Evolutionary conservation across 1,140 invertebrate genomes (phyloP).

Genomic region (Phocides pigmalion): DNA sequence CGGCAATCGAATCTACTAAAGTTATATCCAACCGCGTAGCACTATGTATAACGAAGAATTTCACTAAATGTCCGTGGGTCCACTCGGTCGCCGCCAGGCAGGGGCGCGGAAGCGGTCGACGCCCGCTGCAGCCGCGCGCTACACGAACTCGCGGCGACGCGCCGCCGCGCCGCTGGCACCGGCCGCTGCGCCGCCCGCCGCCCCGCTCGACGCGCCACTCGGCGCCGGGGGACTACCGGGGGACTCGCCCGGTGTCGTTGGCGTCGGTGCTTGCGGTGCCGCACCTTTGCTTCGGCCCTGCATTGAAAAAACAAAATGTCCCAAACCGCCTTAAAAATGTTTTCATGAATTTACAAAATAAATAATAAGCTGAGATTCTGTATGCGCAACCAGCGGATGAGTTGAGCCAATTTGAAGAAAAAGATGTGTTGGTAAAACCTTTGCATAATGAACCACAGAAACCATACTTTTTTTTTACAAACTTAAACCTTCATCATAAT

Average conservation of each 20-base stretch:
- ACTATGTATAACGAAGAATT: neutral
- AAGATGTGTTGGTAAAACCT: no score
- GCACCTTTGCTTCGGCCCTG: slow-evolving; percentile 72
- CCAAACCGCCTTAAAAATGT: no score
- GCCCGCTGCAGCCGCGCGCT: slow-evolving; percentile 69
- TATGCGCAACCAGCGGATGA: no score
- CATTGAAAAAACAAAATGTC: no score
- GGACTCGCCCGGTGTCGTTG: slow-evolving; percentile 48
- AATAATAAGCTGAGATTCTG: neutral
- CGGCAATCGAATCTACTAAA: neutral
- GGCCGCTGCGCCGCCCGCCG: slow-evolving; percentile 19
- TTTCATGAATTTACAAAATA: no score
- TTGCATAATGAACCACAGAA: no score
- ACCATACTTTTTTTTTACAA: no score
- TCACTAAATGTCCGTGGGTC: slow-evolving; percentile 13
- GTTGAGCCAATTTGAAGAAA: no score
- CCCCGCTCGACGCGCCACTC: no score
- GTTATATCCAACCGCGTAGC: neutral
- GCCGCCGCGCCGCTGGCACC: slow-evolving; percentile 35
- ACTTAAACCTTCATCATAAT: no score
- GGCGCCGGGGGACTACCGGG: slow-evolving; percentile 39
- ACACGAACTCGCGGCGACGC: slow-evolving; percentile 67
- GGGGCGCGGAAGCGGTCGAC: slow-evolving; percentile 37
- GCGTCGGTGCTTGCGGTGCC: slow-evolving; percentile 65
- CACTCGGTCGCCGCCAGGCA: neutral